A percentile compares a stretch with the other conserved stretches of the same genome.
These are phyloP conservation scores for Tragelaphus buxtoni DNA, from an alignment of 2,113 vertebrate species.

Conservation along the genomic window DNA sequence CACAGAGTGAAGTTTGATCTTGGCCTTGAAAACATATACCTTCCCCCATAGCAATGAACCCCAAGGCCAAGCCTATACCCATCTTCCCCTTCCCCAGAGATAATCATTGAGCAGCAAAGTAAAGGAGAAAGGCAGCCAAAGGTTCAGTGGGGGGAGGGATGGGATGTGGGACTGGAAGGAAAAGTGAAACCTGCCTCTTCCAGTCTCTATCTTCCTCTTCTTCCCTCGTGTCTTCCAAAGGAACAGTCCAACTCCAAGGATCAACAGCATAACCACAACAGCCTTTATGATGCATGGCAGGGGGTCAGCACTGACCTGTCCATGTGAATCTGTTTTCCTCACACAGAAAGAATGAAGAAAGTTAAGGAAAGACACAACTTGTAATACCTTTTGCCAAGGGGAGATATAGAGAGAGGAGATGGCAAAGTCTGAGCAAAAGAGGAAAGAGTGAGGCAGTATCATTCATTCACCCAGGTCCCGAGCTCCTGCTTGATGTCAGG, in stretches of 20 bases:
- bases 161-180: fast-evolving
- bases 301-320: fast-evolving
- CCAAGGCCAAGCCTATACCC: background rate
- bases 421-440: no score
- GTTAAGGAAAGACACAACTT: background rate
- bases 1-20: background rate
- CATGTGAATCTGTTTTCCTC: background rate
- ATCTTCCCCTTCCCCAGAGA: background rate
- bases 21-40: background rate
- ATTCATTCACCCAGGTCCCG: background rate
- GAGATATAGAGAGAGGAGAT: background rate
- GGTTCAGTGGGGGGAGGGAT: background rate
- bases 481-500: background rate
- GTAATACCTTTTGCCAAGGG: no score
- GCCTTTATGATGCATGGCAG: background rate
- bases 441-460: background rate
- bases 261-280: background rate
- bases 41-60: background rate
- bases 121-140: background rate
- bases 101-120: background rate
- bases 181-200: background rate
- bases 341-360: background rate
- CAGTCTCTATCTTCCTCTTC: background rate
- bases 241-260: background rate
- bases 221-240: background rate